Evolutionary conservation across 2,797 vertebrate genomes (phyloP), one percentile per base, ranked within the genome.

Genomic region (Bryconaethiops microstoma): DNA sequence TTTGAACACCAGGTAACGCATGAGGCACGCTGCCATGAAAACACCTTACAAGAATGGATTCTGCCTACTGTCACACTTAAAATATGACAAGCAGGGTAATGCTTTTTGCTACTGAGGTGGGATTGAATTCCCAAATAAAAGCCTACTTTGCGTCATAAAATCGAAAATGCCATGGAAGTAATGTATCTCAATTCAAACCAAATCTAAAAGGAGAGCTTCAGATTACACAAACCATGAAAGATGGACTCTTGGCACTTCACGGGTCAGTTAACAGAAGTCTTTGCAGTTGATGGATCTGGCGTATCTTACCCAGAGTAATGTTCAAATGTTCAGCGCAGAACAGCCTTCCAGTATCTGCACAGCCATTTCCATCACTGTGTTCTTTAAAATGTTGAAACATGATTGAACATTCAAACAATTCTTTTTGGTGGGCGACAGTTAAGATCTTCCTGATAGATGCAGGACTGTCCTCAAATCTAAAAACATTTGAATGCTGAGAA

Each of bases 141-240:
- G 23, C 19, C 54, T 45, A 13, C 10, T 70, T 69, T 69, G 52
- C 8, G 45, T 42, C 67, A 78, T 78, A 23, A 70, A 48, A 78
- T 60, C 45, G 42, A 78, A 71, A 39, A 42, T 62, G 40, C 19
- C 23, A 9, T 71, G 10, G 17, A 70, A 50, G 54, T 60, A 48
- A 48, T 78, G 39, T 59, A 60, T 70, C 42, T 35, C 35, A 59
- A 29, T 68, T 45, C 9, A 69, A 23, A 71, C 45, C 60, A 7
- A 50, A 8, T 50, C 45, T 12, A 16, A 25, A 13, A 23, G 40
- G 19, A 67, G 16, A 14, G n/a, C 17, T 52, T 48, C 60, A 50
- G 23, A 19, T 72, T 48, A 52, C 16, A 23, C 39, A 12, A 45
- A 42, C 25, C 68, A 78, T 25, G 9, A 23, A 60, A 60, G 59